Evolutionary conservation across 2,888 invertebrate genomes (phyloP).

Genomic region (Ophraella communa): DNA sequence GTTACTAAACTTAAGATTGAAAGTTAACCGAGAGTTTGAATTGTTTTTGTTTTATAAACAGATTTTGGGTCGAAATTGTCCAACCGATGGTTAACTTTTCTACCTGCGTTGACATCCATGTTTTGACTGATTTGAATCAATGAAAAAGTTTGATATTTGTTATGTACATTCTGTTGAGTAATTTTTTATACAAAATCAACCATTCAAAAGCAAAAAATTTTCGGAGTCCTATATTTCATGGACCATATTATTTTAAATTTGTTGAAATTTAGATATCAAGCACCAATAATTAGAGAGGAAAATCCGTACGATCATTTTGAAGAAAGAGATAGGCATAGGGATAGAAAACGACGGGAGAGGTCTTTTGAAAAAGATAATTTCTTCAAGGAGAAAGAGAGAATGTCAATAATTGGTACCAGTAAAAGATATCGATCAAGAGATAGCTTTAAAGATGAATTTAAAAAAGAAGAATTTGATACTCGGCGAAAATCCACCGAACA

Average conservation of each 20-base stretch:
- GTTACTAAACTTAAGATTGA: no score
- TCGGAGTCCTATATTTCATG: no score
- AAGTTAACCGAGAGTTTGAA: no score
- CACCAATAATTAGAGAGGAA: not conserved
- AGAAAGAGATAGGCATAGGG: constrained; percentile 8
- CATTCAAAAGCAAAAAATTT: no score
- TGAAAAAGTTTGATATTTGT: no score
- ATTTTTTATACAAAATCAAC: no score
- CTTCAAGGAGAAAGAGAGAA: not conserved
- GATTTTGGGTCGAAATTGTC: no score
- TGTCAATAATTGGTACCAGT: not conserved
- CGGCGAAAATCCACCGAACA: not conserved
- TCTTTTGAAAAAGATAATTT: constrained; percentile 10
- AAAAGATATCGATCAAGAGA: constrained; percentile 2
- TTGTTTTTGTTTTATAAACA: no score
- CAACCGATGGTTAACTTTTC: no score
- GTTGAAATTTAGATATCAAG: not conserved
- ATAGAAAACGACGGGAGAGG: constrained; percentile 6
- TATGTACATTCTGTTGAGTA: no score
- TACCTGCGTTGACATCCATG: no score
- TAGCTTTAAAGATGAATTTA: constrained; percentile 7
- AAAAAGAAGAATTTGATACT: not conserved
- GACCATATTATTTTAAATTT: not conserved
- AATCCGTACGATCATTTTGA: not conserved
- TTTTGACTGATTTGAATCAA: no score